Conservation (phyloP, 2,113 vertebrate species). For the Corvus cornix region DNA sequence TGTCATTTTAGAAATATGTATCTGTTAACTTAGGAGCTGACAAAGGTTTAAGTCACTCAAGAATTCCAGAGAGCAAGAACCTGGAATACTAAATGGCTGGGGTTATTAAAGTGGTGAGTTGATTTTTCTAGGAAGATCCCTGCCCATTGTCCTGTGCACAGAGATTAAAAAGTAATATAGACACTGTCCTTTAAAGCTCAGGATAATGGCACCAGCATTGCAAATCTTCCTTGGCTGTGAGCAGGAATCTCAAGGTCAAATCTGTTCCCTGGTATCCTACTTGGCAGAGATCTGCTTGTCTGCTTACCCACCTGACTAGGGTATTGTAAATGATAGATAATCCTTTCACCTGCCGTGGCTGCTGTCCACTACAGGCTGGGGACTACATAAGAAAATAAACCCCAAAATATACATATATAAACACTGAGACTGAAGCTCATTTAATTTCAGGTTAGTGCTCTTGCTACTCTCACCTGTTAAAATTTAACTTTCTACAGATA, state of each 20-base stretch:
- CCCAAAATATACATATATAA: background rate
- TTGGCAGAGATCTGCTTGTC: slow-evolving; percentile 53
- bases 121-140: background rate
- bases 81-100: background rate
- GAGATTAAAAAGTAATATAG: background rate
- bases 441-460: background rate
- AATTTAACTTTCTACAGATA: background rate
- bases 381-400: background rate
- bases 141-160: background rate
- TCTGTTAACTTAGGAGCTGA: background rate
- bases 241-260: slow-evolving; percentile 52
- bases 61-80: background rate
- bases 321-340: slow-evolving; percentile 49
- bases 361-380: background rate
- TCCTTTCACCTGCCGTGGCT: slow-evolving; percentile 26
- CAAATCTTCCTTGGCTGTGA: slow-evolving; percentile 33
- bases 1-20: background rate
- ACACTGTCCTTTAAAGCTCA: background rate
- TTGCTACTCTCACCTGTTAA: background rate
- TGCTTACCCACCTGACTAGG: slow-evolving; percentile 11
- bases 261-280: slow-evolving; percentile 50
- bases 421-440: background rate
- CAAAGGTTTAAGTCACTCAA: background rate
- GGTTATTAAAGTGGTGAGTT: background rate
- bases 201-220: background rate